Conservation (phyloP, 1,140 invertebrate species). For the Hypothenemus hampei region DNA sequence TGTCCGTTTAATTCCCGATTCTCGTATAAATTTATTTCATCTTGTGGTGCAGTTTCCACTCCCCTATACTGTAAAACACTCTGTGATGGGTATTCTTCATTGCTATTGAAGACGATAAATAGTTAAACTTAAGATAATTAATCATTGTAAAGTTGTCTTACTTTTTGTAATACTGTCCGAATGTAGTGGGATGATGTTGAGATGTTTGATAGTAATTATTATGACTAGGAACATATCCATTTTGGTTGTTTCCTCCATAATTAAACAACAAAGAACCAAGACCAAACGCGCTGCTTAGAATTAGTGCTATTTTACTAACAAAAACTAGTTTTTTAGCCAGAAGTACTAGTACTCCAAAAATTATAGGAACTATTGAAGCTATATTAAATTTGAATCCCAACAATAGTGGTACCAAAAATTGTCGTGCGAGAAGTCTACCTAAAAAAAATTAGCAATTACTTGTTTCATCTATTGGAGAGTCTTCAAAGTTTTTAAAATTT, state of each 20-base stretch:
- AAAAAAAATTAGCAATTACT: constrained; percentile 47
- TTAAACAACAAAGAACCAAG: constrained; percentile 46
- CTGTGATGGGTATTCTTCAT: constrained; percentile 5
- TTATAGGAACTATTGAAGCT: constrained; percentile 62
- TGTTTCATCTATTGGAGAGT: too few species aligned
- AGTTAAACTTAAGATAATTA: background rate
- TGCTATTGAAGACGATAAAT: constrained; percentile 3
- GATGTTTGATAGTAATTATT: background rate
- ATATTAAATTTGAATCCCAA: constrained; percentile 72
- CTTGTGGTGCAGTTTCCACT: constrained; percentile 12
- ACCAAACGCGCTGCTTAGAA: constrained; percentile 62
- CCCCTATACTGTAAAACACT: constrained; percentile 13
- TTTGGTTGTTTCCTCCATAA: background rate
- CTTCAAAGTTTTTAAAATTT: too few species aligned
- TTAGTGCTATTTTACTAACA: constrained; percentile 63
- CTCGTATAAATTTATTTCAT: constrained; percentile 31
- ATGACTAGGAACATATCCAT: background rate
- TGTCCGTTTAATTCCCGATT: constrained; percentile 22
- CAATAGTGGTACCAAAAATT: constrained; percentile 64
- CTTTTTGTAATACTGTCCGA: constrained; percentile 30
- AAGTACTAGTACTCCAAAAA: constrained; percentile 63
- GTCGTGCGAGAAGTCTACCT: constrained; percentile 63
- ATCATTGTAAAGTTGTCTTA: constrained; percentile 1
- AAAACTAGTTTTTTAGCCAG: constrained; percentile 69
- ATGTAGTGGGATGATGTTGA: constrained; percentile 30